A percentile compares a stretch with the other conserved stretches of the same genome.
These are phyloP conservation scores for Piaya cayana DNA, from an alignment of 2,113 vertebrate genomes.

Conservation along the genomic window DNA sequence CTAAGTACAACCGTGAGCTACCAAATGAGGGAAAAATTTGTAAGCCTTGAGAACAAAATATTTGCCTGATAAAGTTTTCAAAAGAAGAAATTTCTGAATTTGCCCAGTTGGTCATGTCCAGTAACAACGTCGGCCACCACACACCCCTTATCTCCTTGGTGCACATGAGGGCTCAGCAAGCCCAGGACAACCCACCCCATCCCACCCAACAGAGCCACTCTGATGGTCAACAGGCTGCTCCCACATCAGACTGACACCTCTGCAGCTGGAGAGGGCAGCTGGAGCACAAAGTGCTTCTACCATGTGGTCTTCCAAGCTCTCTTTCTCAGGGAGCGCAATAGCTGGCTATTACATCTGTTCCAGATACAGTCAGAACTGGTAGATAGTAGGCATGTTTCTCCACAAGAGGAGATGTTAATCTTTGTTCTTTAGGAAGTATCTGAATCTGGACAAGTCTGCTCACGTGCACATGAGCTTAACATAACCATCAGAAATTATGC, in stretches of 20 bases:
- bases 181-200: neutral
- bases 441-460: neutral
- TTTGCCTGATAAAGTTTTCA: neutral
- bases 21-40: neutral
- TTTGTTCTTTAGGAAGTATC: neutral
- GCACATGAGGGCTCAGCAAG: fast-evolving
- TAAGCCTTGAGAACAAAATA: neutral
- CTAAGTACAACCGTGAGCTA: neutral
- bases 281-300: neutral
- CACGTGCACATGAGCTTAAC: neutral
- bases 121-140: fast-evolving
- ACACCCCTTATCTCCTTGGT: fast-evolving
- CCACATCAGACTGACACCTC: fast-evolving
- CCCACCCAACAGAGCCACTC: neutral
- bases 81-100: neutral
- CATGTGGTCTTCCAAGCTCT: fast-evolving
- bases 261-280: neutral
- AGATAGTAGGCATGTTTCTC: neutral
- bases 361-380: fast-evolving
- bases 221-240: neutral
- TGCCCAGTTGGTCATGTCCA: neutral
- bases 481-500: neutral
- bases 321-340: fast-evolving
- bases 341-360: neutral
- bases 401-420: neutral